Conservation (phyloP, 2,888 invertebrate genomes). For the Noctua janthina region DNA sequence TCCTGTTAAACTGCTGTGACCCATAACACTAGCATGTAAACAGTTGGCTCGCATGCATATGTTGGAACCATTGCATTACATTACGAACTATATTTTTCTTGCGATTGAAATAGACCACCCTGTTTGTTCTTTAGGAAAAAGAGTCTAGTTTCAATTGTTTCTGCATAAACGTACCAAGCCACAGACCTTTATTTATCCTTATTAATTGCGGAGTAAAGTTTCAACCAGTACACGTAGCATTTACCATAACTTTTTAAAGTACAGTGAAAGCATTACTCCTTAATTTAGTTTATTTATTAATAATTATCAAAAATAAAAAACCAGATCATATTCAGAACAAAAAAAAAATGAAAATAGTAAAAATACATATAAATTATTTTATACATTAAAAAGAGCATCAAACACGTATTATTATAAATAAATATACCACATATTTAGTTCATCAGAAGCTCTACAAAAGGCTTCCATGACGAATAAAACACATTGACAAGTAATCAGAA, state of each 20-base stretch:
- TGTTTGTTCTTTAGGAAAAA: not conserved
- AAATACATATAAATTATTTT: no score
- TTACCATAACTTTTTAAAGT: not conserved
- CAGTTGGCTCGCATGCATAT: slow-evolving; percentile 37
- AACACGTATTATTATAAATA: no score
- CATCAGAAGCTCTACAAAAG: not conserved
- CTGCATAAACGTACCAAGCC: no score
- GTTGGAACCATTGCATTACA: slow-evolving; percentile 24
- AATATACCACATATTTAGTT: not conserved
- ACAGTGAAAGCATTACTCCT: not conserved
- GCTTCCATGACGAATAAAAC: no score
- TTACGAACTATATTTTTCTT: not conserved
- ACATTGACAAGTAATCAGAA: not conserved
- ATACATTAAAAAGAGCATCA: no score
- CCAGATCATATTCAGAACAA: no score
- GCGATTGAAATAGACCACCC: not conserved
- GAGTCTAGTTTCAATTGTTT: not conserved
- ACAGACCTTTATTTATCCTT: not conserved
- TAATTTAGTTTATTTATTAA: no score
- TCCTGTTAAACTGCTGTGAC: slow-evolving; percentile 43
- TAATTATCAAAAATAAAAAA: no score
- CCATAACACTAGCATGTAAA: slow-evolving; percentile 29
- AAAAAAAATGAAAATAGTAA: no score
- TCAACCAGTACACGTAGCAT: not conserved
- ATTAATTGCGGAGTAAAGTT: not conserved